Evolutionary conservation across 2,113 vertebrate genomes (phyloP), one percentile per base, ranked within the genome.

Genomic region (Furnarius figulus): DNA sequence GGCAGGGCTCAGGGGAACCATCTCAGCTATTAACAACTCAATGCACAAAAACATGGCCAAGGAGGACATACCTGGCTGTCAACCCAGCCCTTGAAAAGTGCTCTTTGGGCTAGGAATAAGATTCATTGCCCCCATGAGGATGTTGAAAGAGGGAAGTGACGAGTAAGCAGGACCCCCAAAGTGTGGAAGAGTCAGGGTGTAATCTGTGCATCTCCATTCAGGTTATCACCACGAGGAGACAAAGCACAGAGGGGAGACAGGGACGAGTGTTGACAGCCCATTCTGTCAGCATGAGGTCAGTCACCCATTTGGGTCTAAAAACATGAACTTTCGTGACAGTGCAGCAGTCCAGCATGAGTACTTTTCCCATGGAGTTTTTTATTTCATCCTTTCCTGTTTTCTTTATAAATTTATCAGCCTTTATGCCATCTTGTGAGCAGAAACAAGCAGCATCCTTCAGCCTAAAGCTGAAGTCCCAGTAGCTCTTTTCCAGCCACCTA

Each of bases 151-250:
- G 84, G 90, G 86, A 87, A 90, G 96, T 62, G 86, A 97, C 95
- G 11, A 56, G 96, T 95, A 93, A 97, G 97, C 97, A 97, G 96
- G 96, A 97, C 90, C 93, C 92, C 67, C 82, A 47, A 35, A 0
- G 4, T 1, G 7, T 78, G 87, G 78, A 77, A 73, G 82, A 95
- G 88, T 81, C 74, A 80, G 61, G 25, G 72, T 1, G 20, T 96
- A 98, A 98, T 98, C 98, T 98, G 78, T 25, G 71, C 49, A 98
- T 98, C 98, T 98, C 89, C 85, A 87, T 89, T 96, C 84, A 65
- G 58, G 90, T 93, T 86, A 95, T 97, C 96, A 96, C 89, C 95
- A 65, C 12, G 1, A 65, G 81, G 88, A 89, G 89, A 94, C 93
- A 95, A 94, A 96, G 95, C 71, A 90, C 71, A 58, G 96, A 97